Evolutionary conservation across 35 echinoderm and acorn worm species (phyloP).

Genomic region (Nesometra sesokonis): DNA sequence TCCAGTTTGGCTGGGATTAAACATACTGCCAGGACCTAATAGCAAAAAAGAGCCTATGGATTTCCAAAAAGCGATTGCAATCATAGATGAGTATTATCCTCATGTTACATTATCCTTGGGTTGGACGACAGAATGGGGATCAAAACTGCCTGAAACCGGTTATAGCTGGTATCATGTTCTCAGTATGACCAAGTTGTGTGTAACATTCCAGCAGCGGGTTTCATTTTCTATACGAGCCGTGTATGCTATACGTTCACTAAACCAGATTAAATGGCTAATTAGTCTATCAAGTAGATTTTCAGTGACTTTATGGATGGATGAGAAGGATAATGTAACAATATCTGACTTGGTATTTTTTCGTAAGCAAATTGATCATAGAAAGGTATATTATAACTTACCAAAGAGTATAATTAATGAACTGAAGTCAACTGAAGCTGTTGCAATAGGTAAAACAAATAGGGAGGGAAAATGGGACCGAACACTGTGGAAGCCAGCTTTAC

Average conservation of each 20-base stretch:
- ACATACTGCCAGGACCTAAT: conserved; percentile 74
- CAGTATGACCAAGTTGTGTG: conserved; percentile 65
- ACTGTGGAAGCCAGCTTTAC: conserved; percentile 59
- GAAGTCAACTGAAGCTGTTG: conserved; percentile 27
- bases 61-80: background rate
- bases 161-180: conserved; percentile 78
- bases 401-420: conserved; percentile 41
- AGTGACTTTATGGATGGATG: conserved; percentile 49
- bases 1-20: conserved; percentile 60
- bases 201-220: conserved; percentile 25
- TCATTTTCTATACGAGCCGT: conserved; percentile 65
- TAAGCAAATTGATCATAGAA: conserved; percentile 60
- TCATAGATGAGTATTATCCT: background rate
- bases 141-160: conserved; percentile 31
- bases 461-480: conserved; percentile 50
- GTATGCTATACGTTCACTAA: conserved; percentile 46
- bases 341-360: conserved; percentile 54
- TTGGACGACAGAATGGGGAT: conserved; percentile 51
- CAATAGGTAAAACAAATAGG: background rate
- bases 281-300: conserved; percentile 71
- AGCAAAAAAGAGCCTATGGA: conserved; percentile 18
- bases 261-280: conserved; percentile 71
- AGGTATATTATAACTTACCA: conserved; percentile 69
- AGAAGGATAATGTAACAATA: conserved; percentile 57
- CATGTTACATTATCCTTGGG: conserved; percentile 50